A percentile compares a stretch with the other conserved stretches of the same genome.
Conservation (phyloP, 1,140 invertebrate species). For the Drosophila lini region DNA sequence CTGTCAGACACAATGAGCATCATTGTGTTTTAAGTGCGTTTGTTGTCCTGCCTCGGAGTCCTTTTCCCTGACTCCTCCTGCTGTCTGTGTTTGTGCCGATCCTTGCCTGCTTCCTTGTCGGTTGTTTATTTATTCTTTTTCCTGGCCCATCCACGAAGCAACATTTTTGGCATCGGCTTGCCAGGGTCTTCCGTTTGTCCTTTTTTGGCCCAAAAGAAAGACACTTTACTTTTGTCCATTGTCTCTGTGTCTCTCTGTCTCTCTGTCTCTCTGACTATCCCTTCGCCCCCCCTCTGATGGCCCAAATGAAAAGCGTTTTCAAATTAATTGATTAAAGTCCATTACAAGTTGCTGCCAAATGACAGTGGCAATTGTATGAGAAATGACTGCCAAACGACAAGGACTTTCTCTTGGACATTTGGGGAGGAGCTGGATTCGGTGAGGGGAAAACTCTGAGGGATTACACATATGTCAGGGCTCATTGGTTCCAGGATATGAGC, state of each 20-base stretch:
- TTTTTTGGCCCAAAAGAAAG: slow-evolving; percentile 57
- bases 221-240: slow-evolving; percentile 64
- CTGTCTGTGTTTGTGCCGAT: background rate
- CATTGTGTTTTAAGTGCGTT: slow-evolving; percentile 83
- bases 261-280: background rate
- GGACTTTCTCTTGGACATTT: slow-evolving; percentile 14
- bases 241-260: slow-evolving; percentile 31
- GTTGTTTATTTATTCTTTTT: slow-evolving; percentile 81
- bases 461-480: slow-evolving; percentile 61
- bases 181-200: slow-evolving; percentile 62
- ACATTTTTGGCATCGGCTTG: slow-evolving; percentile 78
- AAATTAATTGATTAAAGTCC: slow-evolving; percentile 83
- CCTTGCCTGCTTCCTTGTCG: slow-evolving; percentile 17
- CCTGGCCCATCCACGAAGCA: slow-evolving; percentile 45
- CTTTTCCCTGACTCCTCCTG: background rate
- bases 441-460: background rate
- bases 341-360: slow-evolving; percentile 79
- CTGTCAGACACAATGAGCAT: slow-evolving; percentile 82
- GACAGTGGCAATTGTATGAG: slow-evolving; percentile 81
- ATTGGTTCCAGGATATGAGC: slow-evolving; percentile 44
- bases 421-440: background rate
- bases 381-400: slow-evolving; percentile 66
- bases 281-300: slow-evolving; percentile 10
- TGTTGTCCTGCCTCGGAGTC: slow-evolving; percentile 55
- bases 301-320: slow-evolving; percentile 80